Percentiles rank a stretch among this genome's conserved stretches.
Conservation (phyloP, 2,888 invertebrate genomes). For the Ptilodon capucinus region DNA sequence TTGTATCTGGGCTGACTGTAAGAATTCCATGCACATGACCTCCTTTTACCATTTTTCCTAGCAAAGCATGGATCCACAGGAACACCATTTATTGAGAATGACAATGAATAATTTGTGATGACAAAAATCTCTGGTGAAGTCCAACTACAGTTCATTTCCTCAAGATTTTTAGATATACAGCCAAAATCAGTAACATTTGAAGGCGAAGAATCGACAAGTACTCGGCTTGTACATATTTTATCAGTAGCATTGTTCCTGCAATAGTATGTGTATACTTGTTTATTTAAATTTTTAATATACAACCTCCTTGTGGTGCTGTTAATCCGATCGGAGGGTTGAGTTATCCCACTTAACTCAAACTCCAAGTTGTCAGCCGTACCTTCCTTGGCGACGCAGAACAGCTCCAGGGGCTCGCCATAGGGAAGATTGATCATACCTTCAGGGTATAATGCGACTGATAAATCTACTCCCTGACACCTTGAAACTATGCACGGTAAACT, state of each 20-base stretch:
- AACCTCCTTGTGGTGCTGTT: conserved; percentile 85
- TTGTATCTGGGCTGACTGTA: conserved; percentile 68
- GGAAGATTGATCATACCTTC: conserved; percentile 81
- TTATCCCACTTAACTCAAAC: conserved; percentile 52
- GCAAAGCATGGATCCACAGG: conserved; percentile 43
- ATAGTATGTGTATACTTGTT: conserved; percentile 76
- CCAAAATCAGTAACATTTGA: conserved; percentile 85
- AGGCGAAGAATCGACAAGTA: conserved; percentile 81
- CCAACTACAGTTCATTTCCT: conserved; percentile 89
- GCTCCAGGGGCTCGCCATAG: conserved; percentile 84
- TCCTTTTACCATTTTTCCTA: conserved; percentile 25
- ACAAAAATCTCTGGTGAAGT: conserved; percentile 76
- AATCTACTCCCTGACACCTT: conserved; percentile 52
- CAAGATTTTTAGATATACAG: conserved; percentile 89
- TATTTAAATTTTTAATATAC: conserved; percentile 78
- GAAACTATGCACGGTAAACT: conserved; percentile 65
- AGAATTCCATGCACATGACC: conserved; percentile 59
- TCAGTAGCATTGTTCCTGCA: conserved; percentile 69
- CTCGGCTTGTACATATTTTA: conserved; percentile 54
- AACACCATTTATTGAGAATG: conserved; percentile 50
- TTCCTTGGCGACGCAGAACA: conserved; percentile 84
- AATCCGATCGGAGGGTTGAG: conserved; percentile 68
- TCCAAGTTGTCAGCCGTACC: conserved; percentile 66
- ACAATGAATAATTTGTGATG: conserved; percentile 50
- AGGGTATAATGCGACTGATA: conserved; percentile 73